Conservation (phyloP, 2,888 invertebrate species). For the Theristus sp. region DNA sequence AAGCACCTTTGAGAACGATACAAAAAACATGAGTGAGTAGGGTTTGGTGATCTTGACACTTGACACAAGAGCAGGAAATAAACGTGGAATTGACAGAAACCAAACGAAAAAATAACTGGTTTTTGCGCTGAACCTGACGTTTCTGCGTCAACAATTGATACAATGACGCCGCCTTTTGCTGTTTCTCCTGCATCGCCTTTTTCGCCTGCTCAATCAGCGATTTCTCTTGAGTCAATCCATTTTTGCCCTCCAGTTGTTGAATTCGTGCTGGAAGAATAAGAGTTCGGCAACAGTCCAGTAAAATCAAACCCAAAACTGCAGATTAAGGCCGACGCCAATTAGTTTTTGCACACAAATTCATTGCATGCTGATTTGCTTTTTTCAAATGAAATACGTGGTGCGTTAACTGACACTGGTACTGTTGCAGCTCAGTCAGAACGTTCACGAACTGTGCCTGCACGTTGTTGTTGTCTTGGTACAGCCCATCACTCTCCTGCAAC, state of each 20-base stretch:
- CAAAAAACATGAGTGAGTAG: not conserved
- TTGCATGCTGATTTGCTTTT: too few species aligned
- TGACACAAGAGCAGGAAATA: too few species aligned
- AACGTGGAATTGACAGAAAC: too few species aligned
- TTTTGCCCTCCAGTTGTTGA: not conserved
- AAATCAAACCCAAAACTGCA: too few species aligned
- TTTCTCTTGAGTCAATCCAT: not conserved
- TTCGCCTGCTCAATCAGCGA: not conserved
- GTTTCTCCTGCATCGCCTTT: not conserved
- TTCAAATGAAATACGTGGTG: too few species aligned
- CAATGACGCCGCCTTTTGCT: constrained; percentile 1
- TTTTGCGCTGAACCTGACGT: constrained; percentile 1
- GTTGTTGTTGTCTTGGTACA: constrained; percentile 5
- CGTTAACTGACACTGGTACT: constrained; percentile 1
- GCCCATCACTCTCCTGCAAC: constrained; percentile 1
- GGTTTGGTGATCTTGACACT: too few species aligned
- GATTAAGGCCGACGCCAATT: too few species aligned
- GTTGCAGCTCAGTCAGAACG: constrained; percentile 5
- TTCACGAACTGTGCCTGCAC: constrained; percentile 5
- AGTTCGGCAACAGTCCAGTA: too few species aligned
- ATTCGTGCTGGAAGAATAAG: not conserved
- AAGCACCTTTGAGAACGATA: not conserved
- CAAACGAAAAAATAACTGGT: not conserved
- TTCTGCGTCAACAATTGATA: constrained; percentile 3
- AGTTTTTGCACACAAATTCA: too few species aligned